Percentiles rank a stretch among this genome's conserved stretches.
Conservation (phyloP, 2,888 invertebrate genomes). For the Sceliomorpha sp. region DNA sequence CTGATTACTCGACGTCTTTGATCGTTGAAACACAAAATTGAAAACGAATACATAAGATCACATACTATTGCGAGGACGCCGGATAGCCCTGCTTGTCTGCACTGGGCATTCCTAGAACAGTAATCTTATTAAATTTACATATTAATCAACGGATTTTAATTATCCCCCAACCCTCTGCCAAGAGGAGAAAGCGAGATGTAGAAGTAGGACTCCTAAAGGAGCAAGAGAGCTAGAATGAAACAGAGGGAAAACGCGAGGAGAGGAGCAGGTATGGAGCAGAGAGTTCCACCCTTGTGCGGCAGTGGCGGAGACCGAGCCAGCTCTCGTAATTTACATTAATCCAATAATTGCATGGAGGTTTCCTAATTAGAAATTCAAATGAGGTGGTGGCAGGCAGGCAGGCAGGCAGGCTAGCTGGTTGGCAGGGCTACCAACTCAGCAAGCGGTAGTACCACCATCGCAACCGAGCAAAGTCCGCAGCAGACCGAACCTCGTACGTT, state of each 20-base stretch:
- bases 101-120: constrained; percentile 91
- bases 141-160: constrained; percentile 99
- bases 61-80: constrained; percentile 44
- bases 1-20: constrained; percentile 26
- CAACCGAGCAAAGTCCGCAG: constrained; percentile 76
- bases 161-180: constrained; percentile 86
- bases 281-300: constrained; percentile 78
- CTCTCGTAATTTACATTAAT: constrained; percentile 95
- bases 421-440: constrained; percentile 78
- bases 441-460: constrained; percentile 57
- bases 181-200: constrained; percentile 57
- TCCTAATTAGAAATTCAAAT: constrained; percentile 96
- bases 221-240: constrained; percentile 59
- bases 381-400: constrained; percentile 87
- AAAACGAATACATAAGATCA: constrained; percentile 55
- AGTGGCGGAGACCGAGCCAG: constrained; percentile 82
- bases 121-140: constrained; percentile 99
- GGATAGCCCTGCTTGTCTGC: constrained; percentile 71
- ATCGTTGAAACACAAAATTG: constrained; percentile 53
- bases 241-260: constrained; percentile 61
- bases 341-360: constrained; percentile 96
- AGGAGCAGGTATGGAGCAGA: constrained; percentile 60
- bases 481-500: constrained; percentile 67
- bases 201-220: constrained; percentile 56
- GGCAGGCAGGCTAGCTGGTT: constrained; percentile 68